These are phyloP conservation scores for Scaptomyza parva DNA, from an alignment of 2,888 invertebrate genomes.

Conservation along the genomic window DNA sequence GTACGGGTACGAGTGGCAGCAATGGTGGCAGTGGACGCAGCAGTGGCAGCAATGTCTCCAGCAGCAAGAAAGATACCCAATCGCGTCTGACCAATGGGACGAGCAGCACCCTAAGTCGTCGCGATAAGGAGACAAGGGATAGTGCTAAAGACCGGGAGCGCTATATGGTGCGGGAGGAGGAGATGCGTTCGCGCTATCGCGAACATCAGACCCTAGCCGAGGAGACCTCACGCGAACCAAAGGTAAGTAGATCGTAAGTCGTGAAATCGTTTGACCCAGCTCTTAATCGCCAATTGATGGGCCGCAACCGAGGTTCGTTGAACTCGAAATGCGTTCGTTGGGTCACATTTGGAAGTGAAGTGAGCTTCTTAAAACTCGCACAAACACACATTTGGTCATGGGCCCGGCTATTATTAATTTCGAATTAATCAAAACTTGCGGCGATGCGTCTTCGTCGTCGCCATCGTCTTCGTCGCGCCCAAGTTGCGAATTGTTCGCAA, in stretches of 20 bases:
- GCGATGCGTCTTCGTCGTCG: conserved; percentile 34
- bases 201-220: conserved; percentile 85
- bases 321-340: conserved; percentile 35
- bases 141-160: conserved; percentile 76
- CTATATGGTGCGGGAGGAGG: conserved; percentile 86
- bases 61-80: conserved; percentile 70
- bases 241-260: conserved; percentile 68
- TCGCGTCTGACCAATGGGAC: conserved; percentile 64
- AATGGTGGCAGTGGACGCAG: conserved; percentile 86
- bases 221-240: conserved; percentile 82
- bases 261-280: too few species aligned
- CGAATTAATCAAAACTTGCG: conserved; percentile 70
- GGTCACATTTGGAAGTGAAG: conserved; percentile 25
- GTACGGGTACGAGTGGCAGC: conserved; percentile 86
- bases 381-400: conserved; percentile 53
- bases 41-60: conserved; percentile 74
- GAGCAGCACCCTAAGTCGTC: conserved; percentile 82
- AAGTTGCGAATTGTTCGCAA: conserved; percentile 36
- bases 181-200: conserved; percentile 86
- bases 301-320: conserved; percentile 46
- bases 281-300: conserved; percentile 67
- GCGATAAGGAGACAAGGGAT: conserved; percentile 76
- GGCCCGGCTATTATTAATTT: conserved; percentile 69
- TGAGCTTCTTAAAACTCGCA: conserved; percentile 24
- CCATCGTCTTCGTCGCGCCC: conserved; percentile 30